Evolutionary conservation across 2,888 invertebrate genomes (phyloP).

Genomic region (Eutolmus rufibarbis): DNA sequence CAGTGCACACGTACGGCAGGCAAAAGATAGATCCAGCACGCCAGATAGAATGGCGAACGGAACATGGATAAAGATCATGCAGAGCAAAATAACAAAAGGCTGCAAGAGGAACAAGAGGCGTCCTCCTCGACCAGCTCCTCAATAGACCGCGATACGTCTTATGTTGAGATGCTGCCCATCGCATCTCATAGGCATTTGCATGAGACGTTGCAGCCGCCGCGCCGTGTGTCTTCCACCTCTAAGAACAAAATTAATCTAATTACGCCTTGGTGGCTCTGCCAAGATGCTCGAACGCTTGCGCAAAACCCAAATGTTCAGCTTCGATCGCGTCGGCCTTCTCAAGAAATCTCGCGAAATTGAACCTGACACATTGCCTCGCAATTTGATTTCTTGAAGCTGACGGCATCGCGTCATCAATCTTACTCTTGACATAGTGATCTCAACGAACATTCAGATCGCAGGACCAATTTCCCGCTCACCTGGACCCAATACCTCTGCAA

Average conservation of each 20-base stretch:
- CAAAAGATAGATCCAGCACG: neutral
- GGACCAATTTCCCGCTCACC: neutral
- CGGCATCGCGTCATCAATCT: constrained; percentile 11
- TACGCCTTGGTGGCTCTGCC: neutral
- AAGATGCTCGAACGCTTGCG: neutral
- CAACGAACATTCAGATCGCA: neutral
- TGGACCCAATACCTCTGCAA: neutral
- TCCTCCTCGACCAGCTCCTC: neutral
- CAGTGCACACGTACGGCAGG: neutral
- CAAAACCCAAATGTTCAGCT: neutral
- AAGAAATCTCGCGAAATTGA: constrained; percentile 1
- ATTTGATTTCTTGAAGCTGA: constrained; percentile 21
- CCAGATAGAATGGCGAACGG: constrained; percentile 20
- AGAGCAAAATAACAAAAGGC: constrained; percentile 20
- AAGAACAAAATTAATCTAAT: constrained; percentile 24
- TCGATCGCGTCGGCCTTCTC: neutral
- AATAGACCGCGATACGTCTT: neutral
- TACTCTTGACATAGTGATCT: neutral
- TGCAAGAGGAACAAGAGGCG: neutral
- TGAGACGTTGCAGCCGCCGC: neutral
- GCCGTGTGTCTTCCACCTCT: neutral
- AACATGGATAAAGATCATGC: constrained; percentile 22
- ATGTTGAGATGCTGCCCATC: neutral
- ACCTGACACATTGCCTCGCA: neutral
- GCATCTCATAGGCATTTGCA: constrained; percentile 16